These are phyloP conservation scores for Sternotherus odoratus DNA, from an alignment of 2,797 vertebrate genomes.

Conservation along the genomic window DNA sequence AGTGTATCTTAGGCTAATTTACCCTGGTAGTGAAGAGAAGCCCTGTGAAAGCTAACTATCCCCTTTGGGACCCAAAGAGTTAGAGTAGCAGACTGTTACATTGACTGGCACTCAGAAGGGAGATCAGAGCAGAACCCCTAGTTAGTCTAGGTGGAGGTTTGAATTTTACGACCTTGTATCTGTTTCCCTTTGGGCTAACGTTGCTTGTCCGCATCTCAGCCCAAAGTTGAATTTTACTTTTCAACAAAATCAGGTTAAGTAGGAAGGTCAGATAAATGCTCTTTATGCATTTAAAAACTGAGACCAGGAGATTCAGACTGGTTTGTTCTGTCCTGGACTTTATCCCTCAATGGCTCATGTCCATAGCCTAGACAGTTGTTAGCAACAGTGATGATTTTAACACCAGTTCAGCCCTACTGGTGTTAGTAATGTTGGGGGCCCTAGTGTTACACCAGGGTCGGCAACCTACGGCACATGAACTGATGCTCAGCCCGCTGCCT, in stretches of 20 bases:
- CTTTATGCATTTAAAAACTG: neutral
- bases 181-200: neutral
- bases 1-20: too few species aligned
- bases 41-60: neutral
- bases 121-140: neutral
- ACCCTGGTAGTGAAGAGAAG: too few species aligned
- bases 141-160: neutral
- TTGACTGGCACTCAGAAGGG: neutral
- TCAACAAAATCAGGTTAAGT: neutral
- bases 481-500: too few species aligned
- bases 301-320: neutral
- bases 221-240: neutral
- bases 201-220: neutral
- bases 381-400: neutral
- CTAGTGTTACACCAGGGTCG: neutral
- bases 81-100: conserved; percentile 56
- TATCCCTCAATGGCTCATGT: neutral
- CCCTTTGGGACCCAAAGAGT: neutral
- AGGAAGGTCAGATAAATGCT: neutral
- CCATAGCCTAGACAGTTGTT: neutral
- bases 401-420: neutral
- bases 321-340: neutral
- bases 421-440: neutral
- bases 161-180: neutral
- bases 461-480: too few species aligned